A percentile compares a stretch with the other conserved stretches of the same genome.
These are phyloP conservation scores for Trachelus stipa DNA, from an alignment of 2,888 invertebrate genomes.

Conservation along the genomic window DNA sequence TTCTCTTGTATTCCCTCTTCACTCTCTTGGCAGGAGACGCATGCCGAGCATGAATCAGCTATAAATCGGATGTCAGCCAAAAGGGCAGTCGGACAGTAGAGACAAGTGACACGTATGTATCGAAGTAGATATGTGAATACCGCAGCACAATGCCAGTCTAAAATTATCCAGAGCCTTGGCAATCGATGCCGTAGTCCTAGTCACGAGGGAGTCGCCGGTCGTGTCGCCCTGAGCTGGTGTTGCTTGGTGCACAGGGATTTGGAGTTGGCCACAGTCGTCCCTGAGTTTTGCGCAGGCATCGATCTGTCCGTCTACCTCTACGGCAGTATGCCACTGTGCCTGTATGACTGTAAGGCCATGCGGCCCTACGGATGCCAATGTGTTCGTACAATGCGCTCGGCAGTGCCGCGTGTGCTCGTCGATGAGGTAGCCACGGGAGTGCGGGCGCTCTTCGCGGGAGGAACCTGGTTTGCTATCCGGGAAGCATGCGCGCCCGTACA, in stretches of 20 bases:
- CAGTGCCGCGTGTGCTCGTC: background rate
- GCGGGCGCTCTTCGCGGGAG: background rate
- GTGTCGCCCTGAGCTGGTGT: background rate
- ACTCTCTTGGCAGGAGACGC: background rate
- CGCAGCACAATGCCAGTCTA: background rate
- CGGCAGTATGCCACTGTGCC: background rate
- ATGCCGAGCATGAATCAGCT: background rate
- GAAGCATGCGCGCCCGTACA: background rate
- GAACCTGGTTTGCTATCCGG: background rate
- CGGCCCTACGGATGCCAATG: background rate
- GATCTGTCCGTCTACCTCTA: background rate
- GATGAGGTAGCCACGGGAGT: background rate
- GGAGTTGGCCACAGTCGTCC: background rate
- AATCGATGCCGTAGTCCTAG: background rate
- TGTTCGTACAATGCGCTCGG: background rate
- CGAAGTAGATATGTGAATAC: background rate
- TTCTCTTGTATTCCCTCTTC: constrained; percentile 17
- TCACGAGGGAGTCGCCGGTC: background rate
- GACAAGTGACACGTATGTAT: constrained; percentile 13
- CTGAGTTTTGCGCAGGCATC: background rate
- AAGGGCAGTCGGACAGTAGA: constrained; percentile 20
- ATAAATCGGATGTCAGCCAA: constrained; percentile 25
- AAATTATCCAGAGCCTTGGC: background rate
- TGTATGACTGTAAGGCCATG: background rate
- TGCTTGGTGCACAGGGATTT: background rate